Conservation (phyloP, 1,140 invertebrate genomes). For the Heliconius hewitsoni region DNA sequence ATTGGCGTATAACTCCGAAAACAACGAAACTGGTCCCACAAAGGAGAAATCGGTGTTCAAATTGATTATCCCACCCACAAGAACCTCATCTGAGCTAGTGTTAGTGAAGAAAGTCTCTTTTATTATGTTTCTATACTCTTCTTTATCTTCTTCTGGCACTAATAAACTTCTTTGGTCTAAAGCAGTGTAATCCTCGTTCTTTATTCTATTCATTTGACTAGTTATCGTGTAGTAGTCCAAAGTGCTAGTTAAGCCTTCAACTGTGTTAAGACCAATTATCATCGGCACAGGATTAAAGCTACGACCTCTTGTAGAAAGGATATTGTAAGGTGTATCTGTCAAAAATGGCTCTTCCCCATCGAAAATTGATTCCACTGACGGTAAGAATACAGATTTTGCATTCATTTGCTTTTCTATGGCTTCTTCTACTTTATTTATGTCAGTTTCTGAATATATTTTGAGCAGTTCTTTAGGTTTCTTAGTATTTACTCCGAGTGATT, state of each 20-base stretch:
- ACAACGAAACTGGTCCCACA: constrained; percentile 64
- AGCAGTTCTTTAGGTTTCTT: constrained; percentile 57
- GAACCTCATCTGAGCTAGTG: constrained; percentile 56
- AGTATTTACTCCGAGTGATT: constrained; percentile 59
- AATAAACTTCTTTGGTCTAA: constrained; percentile 61
- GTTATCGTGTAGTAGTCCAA: constrained; percentile 70
- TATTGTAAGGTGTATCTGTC: constrained; percentile 74
- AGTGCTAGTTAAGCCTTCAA: constrained; percentile 66
- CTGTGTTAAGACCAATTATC: constrained; percentile 76
- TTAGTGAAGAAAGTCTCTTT: constrained; percentile 67
- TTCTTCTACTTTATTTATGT: constrained; percentile 59
- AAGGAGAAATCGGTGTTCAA: constrained; percentile 67
- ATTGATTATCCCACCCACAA: constrained; percentile 70
- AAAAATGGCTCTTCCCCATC: constrained; percentile 77
- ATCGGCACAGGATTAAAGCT: constrained; percentile 73
- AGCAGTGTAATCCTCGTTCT: constrained; percentile 63
- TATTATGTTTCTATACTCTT: constrained; percentile 55
- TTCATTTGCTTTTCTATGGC: constrained; percentile 73
- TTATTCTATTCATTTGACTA: constrained; percentile 71
- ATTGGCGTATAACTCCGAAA: constrained; percentile 63
- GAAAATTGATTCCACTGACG: constrained; percentile 74
- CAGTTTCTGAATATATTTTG: constrained; percentile 54
- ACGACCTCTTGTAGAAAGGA: constrained; percentile 52
- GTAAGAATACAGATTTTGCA: constrained; percentile 70
- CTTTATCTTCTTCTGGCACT: constrained; percentile 51